Conservation (phyloP, 1,140 invertebrate genomes). For the Aphis gossypii region DNA sequence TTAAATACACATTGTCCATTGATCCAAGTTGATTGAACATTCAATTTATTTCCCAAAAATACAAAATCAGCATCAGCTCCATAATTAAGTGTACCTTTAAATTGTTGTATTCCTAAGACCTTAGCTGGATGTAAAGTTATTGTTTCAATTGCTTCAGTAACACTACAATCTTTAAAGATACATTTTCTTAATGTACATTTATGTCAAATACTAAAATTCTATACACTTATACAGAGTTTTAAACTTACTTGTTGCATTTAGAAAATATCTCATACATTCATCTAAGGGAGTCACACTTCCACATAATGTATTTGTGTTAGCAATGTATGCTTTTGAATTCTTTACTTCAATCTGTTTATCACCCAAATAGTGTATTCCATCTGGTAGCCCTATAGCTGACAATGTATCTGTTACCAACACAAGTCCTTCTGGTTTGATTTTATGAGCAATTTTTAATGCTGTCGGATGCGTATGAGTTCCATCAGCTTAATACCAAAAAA, state of each 20-base stretch:
- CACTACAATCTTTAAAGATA: constrained; percentile 73
- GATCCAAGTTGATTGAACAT: constrained; percentile 91
- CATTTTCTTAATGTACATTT: neutral
- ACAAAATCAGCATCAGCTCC: constrained; percentile 95
- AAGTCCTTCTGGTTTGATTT: constrained; percentile 87
- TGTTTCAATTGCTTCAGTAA: constrained; percentile 88
- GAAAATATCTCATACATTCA: constrained; percentile 82
- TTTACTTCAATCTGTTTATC: constrained; percentile 82
- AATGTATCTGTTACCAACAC: constrained; percentile 97
- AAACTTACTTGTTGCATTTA: constrained; percentile 77
- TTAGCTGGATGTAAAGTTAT: constrained; percentile 91
- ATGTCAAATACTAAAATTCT: neutral
- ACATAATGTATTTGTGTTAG: constrained; percentile 88
- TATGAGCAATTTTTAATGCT: constrained; percentile 90
- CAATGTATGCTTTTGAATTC: constrained; percentile 78
- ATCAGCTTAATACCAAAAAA: constrained; percentile 95
- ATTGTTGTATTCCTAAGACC: constrained; percentile 75
- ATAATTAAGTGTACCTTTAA: constrained; percentile 88
- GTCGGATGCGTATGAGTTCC: constrained; percentile 96
- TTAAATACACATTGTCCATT: constrained; percentile 80
- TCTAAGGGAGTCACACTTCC: constrained; percentile 82
- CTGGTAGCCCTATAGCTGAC: constrained; percentile 86
- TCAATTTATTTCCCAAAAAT: constrained; percentile 75
- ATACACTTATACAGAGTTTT: neutral
- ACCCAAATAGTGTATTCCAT: constrained; percentile 87